Percentiles rank a stretch among this genome's conserved stretches.
Evolutionary conservation across 2,113 vertebrate genomes (phyloP).

Genomic region (Scalopus aquaticus): DNA sequence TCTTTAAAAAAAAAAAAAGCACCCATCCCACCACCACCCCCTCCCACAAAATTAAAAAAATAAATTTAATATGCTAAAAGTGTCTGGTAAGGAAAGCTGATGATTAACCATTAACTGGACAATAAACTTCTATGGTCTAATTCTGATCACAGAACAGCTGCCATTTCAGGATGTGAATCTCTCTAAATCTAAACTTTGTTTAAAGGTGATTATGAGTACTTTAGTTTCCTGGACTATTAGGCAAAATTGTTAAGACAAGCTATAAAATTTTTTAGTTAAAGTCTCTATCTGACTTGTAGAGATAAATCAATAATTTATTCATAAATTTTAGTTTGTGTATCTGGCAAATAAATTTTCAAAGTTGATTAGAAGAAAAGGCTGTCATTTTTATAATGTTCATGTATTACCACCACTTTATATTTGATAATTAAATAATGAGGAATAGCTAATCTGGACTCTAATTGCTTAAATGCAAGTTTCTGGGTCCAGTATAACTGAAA

Average conservation of each 20-base stretch:
- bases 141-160: neutral
- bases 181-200: neutral
- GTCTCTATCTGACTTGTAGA: neutral
- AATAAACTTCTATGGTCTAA: neutral
- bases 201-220: neutral
- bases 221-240: neutral
- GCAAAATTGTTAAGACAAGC: neutral
- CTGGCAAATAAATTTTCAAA: constrained; percentile 15
- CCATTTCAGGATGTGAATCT: constrained; percentile 27
- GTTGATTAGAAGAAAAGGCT: neutral
- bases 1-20: neutral
- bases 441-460: neutral
- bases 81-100: neutral
- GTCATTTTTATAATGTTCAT: neutral
- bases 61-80: neutral
- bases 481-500: neutral
- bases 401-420: neutral
- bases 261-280: neutral
- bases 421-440: neutral
- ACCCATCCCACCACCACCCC: no score
- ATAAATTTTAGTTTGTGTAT: neutral
- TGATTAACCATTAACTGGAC: constrained; percentile 2
- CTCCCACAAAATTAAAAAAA: no score
- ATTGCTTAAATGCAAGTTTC: constrained; percentile 1
- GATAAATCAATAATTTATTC: constrained; percentile 6